Evolutionary conservation across 2,797 vertebrate genomes (phyloP).

Genomic region (Zenarchopterus dispar): DNA sequence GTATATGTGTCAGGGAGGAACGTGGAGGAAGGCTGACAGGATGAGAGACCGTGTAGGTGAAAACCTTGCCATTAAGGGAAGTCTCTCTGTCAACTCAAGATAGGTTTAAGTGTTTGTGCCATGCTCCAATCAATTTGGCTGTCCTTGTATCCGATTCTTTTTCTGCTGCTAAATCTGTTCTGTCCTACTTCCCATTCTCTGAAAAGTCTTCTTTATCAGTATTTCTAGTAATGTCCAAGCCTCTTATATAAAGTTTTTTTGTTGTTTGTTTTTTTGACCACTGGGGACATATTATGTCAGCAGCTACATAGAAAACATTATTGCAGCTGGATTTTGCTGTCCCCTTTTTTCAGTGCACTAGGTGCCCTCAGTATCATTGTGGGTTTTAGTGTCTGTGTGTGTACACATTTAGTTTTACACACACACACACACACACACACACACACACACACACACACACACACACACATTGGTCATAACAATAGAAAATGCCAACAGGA

Average conservation of each 20-base stretch:
- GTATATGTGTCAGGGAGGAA: background rate
- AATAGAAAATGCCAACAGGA: too few species aligned
- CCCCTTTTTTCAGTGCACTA: too few species aligned
- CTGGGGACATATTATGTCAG: background rate
- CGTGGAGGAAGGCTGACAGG: background rate
- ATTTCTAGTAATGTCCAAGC: background rate
- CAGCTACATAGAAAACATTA: too few species aligned
- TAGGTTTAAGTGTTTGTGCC: constrained; percentile 56
- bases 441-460: too few species aligned
- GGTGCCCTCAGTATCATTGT: too few species aligned
- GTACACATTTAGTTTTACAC: too few species aligned
- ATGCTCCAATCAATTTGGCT: constrained; percentile 39
- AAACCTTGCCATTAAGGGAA: constrained; percentile 30
- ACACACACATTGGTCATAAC: too few species aligned
- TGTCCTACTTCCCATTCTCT: constrained; percentile 2
- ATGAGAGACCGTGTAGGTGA: constrained; percentile 7
- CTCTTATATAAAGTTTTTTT: background rate
- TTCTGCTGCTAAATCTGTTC: constrained; percentile 17
- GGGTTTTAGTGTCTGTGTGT: too few species aligned
- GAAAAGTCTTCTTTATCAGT: background rate
- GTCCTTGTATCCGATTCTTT: constrained; percentile 18
- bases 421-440: too few species aligned
- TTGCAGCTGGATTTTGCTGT: too few species aligned
- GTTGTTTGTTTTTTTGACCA: background rate
- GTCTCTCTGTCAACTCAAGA: constrained; percentile 46